A percentile compares a stretch with the other conserved stretches of the same genome.
Evolutionary conservation across 2,113 vertebrate species (phyloP).

Genomic region (Apeltes quadracus): DNA sequence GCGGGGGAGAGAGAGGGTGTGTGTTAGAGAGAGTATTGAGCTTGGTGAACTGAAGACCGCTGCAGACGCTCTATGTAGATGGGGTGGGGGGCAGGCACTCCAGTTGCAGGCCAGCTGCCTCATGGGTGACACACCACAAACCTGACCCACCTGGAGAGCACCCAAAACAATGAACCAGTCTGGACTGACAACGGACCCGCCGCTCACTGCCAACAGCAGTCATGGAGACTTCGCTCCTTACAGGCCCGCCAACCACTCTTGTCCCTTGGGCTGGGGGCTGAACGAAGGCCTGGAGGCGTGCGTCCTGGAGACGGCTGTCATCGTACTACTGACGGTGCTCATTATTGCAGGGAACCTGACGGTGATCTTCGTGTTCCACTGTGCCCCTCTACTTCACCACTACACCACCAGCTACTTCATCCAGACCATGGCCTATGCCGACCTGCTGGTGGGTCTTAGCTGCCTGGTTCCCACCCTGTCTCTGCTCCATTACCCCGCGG

Average conservation of each 20-base stretch:
- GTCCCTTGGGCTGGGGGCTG: conserved; percentile 93
- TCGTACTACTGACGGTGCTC: conserved; percentile 93
- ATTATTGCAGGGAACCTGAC: conserved; percentile 97
- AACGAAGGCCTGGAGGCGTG: conserved; percentile 89
- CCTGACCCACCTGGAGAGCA: conserved; percentile 66
- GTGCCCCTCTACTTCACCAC: conserved; percentile 94
- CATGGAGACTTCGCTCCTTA: conserved; percentile 74
- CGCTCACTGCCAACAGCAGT: conserved; percentile 85
- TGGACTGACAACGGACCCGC: conserved; percentile 74
- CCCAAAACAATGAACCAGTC: conserved; percentile 92
- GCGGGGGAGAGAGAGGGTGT: conserved; percentile 38
- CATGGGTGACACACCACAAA: conserved; percentile 53
- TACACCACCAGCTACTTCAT: conserved; percentile 99
- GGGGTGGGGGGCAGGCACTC: conserved; percentile 30
- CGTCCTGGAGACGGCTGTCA: conserved; percentile 92
- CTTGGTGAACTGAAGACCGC: conserved; percentile 58
- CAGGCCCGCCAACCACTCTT: conserved; percentile 87
- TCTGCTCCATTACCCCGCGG: conserved; percentile 92
- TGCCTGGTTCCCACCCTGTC: conserved; percentile 96
- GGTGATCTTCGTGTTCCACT: conserved; percentile 98
- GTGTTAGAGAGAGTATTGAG: conserved; percentile 48
- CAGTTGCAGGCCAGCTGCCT: conserved; percentile 58
- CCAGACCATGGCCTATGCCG: conserved; percentile 99
- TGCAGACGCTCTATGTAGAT: conserved; percentile 39
- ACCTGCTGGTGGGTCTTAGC: conserved; percentile 95